Percentiles rank a stretch among this genome's conserved stretches.
phyloP scores from a whole-genome alignment of 2,888 invertebrate species.

The Strigamia transsilvanica region DNA sequence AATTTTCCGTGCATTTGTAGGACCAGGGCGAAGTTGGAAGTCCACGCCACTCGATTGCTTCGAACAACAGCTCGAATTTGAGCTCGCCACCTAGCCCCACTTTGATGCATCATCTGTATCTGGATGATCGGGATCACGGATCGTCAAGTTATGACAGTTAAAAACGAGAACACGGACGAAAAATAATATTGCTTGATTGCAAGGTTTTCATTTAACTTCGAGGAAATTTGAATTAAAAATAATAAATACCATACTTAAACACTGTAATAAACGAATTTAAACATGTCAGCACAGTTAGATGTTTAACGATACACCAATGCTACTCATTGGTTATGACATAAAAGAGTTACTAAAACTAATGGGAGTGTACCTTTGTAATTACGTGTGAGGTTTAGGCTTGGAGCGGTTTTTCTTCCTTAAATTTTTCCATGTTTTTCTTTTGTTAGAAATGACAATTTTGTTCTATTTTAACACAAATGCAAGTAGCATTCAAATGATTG shows the following conservation, averaged over 20 bases:
- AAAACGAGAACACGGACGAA: not conserved
- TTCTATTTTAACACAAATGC: not conserved
- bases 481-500: constrained; percentile 12
- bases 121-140: constrained; percentile 67
- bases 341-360: not conserved
- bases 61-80: constrained; percentile 77
- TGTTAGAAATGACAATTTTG: not conserved
- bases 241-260: not conserved
- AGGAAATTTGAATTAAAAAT: not conserved
- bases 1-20: constrained; percentile 59
- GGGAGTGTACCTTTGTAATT: constrained; percentile 10
- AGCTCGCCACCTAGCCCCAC: constrained; percentile 75
- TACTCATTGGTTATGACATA: not conserved
- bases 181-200: not conserved
- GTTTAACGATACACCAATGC: not conserved
- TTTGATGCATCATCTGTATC: constrained; percentile 61
- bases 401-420: not conserved
- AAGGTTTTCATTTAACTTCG: not conserved
- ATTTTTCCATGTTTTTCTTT: not conserved
- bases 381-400: constrained; percentile 23
- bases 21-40: constrained; percentile 68
- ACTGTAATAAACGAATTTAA: not conserved
- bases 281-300: not conserved
- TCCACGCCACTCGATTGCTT: constrained; percentile 76
- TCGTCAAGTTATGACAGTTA: constrained; percentile 73